A percentile compares a stretch with the other conserved stretches of the same genome.
phyloP scores from a whole-genome alignment of 2,888 invertebrate genomes.

The Callosobruchus maculatus region DNA sequence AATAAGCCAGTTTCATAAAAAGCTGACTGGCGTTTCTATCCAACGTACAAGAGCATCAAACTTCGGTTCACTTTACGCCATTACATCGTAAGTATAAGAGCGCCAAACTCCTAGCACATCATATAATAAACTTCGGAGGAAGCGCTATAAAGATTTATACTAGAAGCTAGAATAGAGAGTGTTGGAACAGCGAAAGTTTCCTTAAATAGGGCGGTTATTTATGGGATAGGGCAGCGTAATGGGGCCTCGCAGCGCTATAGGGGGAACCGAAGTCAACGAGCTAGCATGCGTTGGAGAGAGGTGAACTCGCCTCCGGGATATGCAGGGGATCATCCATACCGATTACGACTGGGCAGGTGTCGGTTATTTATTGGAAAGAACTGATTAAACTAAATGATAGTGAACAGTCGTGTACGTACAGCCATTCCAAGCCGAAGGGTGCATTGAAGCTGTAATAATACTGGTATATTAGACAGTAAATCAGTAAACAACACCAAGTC shows the following conservation, averaged over 20 bases:
- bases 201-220: slow-evolving; percentile 16
- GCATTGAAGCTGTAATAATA: no score
- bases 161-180: slow-evolving; percentile 8
- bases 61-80: background rate
- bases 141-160: slow-evolving; percentile 17
- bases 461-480: no score
- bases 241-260: background rate
- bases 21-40: background rate
- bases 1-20: background rate
- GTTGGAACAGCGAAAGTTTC: slow-evolving; percentile 16
- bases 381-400: background rate
- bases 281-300: background rate
- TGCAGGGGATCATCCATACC: background rate
- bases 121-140: slow-evolving; percentile 16
- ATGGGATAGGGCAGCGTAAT: slow-evolving; percentile 6
- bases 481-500: no score
- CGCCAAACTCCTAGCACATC: slow-evolving; percentile 25
- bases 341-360: background rate
- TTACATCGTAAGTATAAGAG: background rate
- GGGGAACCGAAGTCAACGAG: background rate
- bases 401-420: background rate
- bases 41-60: background rate
- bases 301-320: background rate
- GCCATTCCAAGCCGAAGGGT: background rate
- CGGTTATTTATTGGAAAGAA: background rate